A percentile compares a stretch with the other conserved stretches of the same genome.
Conservation (phyloP, 2,113 vertebrate genomes). For the Rana temporaria region DNA sequence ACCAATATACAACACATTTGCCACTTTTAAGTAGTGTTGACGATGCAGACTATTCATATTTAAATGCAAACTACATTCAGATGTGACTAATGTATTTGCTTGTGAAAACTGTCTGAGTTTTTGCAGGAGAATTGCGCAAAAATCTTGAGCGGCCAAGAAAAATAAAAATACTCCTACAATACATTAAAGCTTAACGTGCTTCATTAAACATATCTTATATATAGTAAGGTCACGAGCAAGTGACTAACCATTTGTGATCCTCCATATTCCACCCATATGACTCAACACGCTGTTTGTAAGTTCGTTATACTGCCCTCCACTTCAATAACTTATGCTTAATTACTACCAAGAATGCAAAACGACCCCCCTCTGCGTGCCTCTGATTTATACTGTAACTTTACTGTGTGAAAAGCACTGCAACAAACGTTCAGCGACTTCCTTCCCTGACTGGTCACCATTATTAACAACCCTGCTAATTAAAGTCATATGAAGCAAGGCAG, state of each 20-base stretch:
- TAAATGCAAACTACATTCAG: constrained; percentile 22
- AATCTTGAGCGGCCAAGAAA: too few species aligned
- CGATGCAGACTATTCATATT: background rate
- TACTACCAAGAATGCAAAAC: background rate
- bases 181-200: too few species aligned
- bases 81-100: background rate
- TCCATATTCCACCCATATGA: background rate
- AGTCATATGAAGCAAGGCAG: constrained; percentile 28
- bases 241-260: background rate
- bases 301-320: constrained; percentile 6
- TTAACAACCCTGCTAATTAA: constrained; percentile 43
- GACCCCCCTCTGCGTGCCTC: background rate
- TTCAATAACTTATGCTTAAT: constrained; percentile 40
- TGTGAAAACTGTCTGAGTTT: background rate
- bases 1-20: background rate
- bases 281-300: background rate
- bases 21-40: background rate
- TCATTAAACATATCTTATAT: too few species aligned
- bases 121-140: too few species aligned
- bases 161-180: too few species aligned
- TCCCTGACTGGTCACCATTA: constrained; percentile 34
- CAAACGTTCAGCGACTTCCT: constrained; percentile 18
- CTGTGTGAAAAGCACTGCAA: constrained; percentile 1
- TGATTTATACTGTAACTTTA: constrained; percentile 43
- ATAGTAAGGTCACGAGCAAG: too few species aligned